Evolutionary conservation across 2,888 invertebrate genomes (phyloP).

Genomic region (Mantis religiosa): DNA sequence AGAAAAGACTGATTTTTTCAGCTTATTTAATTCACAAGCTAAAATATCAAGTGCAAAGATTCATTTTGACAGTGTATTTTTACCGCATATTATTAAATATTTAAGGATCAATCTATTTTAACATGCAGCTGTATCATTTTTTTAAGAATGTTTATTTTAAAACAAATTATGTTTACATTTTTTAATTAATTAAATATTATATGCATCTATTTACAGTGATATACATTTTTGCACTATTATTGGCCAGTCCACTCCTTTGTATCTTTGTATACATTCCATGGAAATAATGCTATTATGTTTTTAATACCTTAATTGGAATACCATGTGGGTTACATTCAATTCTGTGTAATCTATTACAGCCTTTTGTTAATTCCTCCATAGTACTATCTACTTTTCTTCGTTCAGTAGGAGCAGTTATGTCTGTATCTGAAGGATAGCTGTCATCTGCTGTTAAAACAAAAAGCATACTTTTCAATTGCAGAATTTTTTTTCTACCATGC

Average conservation of each 20-base stretch:
- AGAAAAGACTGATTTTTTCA: not conserved
- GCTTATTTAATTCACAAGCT: not conserved
- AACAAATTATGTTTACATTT: not conserved
- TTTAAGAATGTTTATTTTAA: not conserved
- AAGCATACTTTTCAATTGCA: not conserved
- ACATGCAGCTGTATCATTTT: not conserved
- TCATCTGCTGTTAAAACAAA: constrained; percentile 50
- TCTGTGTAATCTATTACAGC: constrained; percentile 26
- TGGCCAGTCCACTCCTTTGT: not conserved
- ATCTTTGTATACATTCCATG: not conserved
- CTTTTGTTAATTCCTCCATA: not conserved
- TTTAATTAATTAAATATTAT: not conserved
- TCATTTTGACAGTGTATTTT: not conserved
- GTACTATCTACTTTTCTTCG: not conserved
- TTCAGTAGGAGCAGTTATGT: constrained; percentile 26
- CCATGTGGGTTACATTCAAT: constrained; percentile 20
- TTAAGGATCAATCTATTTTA: not conserved
- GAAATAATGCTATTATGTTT: not conserved
- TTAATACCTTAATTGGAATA: constrained; percentile 8
- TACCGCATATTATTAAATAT: not conserved
- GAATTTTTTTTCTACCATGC: too few species aligned
- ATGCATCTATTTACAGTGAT: not conserved
- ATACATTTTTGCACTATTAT: not conserved
- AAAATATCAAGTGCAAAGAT: not conserved
- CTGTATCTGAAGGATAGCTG: constrained; percentile 45